Evolutionary conservation across 2,113 vertebrate genomes (phyloP).

Genomic region (Poeciliopsis occidentalis): DNA sequence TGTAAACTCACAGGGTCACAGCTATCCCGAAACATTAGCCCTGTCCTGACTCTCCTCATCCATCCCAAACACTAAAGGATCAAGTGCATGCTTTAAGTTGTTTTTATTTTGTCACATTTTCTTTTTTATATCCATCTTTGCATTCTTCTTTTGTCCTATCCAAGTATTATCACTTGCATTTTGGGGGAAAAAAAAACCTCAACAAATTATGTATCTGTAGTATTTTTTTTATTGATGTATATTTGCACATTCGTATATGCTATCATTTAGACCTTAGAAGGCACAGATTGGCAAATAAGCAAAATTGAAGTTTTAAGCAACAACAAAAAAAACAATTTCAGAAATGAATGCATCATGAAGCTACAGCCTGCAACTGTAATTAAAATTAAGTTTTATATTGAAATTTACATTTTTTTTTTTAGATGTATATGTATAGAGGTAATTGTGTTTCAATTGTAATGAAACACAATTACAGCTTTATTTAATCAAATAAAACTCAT

Average conservation of each 20-base stretch:
- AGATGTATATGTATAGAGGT: too few species aligned
- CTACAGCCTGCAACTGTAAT: too few species aligned
- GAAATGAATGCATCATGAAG: too few species aligned
- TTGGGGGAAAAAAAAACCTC: slow-evolving; percentile 62
- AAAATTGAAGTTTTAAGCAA: too few species aligned
- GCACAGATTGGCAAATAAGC: too few species aligned
- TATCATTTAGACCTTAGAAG: too few species aligned
- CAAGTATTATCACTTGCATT: slow-evolving; percentile 81
- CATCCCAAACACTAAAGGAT: slow-evolving; percentile 72
- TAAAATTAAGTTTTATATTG: too few species aligned
- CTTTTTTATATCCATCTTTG: slow-evolving; percentile 47
- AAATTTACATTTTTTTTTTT: too few species aligned
- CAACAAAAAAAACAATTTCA: too few species aligned
- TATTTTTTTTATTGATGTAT: slow-evolving; percentile 86
- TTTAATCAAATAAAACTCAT: too few species aligned
- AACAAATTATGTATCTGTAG: slow-evolving; percentile 85
- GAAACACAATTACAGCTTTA: too few species aligned
- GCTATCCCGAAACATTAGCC: slow-evolving; percentile 43
- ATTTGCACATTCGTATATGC: slow-evolving; percentile 94
- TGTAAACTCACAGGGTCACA: neutral
- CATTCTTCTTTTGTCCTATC: slow-evolving; percentile 47
- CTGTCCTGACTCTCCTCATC: slow-evolving; percentile 74
- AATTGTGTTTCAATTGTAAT: too few species aligned
- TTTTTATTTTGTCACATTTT: slow-evolving; percentile 34
- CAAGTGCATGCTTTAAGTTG: slow-evolving; percentile 90